Base-by-base conservation (phyloP, 2,113 vertebrate species). In the Callopanchax toddi region DNA sequence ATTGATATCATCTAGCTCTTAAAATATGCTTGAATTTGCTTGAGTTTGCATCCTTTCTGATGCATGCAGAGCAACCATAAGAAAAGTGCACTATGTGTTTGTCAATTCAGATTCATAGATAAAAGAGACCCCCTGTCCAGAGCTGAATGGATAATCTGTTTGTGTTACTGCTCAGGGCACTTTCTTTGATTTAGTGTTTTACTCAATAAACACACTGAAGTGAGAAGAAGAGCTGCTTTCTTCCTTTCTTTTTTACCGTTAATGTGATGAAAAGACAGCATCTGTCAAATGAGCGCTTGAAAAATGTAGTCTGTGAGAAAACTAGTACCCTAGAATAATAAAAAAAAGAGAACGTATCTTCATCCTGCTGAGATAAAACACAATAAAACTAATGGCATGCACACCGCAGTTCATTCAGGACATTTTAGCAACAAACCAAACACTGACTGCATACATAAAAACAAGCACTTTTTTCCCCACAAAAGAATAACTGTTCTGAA, bases 81-180 rank as follows among this genome's bases (percentile, higher is more conserved):
- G 22, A 74, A 25, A 80, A 70, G 71, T 65, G 60, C 62, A 61
- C 49, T 49, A 62, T 32, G 50, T 80, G 77, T 81, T 82, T 70
- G 81, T 86, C 44, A 17, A 74, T 83, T 81, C 53, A 62, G 75
- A 85, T 83, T 85, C 67, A 57, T 37, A 69, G 79, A 84, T 78
- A 69, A 85, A 77, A 82, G 50, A 76, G 59, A 56, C 50, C 61
- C 52, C 40, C 44, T 18, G 73, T 52, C 75, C 78, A 74, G 66
- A 81, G 73, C 52, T 78, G 85, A 89, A 79, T 75, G 63, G 86
- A 84, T 86, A 70, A 82, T 82, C 70, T 82, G 78, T 79, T 82
- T 78, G 71, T 81, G 78, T 82, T 76, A 73, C 60, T 59, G 71
- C 76, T 82, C 1, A 20, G 75, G 73, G 87, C 79, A 70, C 40